Conservation (phyloP, 2,797 vertebrate species). For the Botia kubotai region DNA sequence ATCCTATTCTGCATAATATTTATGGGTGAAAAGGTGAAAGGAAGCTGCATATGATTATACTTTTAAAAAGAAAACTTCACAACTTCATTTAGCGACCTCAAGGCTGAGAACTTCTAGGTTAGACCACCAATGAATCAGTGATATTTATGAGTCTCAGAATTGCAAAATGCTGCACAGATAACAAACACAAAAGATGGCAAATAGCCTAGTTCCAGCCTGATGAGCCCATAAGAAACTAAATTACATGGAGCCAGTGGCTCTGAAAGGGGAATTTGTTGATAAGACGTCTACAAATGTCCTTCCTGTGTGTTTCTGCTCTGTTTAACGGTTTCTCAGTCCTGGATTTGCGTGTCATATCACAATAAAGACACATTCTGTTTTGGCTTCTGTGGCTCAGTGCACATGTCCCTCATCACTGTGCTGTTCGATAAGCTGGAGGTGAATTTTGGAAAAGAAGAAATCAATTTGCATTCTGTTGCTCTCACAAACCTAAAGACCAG, state of each 20-base stretch:
- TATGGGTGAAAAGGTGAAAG: background rate
- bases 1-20: background rate
- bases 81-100: background rate
- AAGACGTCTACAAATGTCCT: constrained; percentile 4
- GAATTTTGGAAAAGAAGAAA: constrained; percentile 27
- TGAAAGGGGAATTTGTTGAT: background rate
- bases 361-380: constrained; percentile 33
- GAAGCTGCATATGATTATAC: background rate
- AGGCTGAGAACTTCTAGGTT: background rate
- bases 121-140: background rate
- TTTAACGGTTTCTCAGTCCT: background rate
- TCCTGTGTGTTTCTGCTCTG: constrained; percentile 2
- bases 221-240: constrained; percentile 28
- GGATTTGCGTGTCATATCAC: constrained; percentile 21
- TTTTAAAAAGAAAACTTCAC: background rate
- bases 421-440: constrained; percentile 9
- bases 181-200: constrained; percentile 34
- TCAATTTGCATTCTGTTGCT: constrained; percentile 23
- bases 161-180: constrained; percentile 31
- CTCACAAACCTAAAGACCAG: constrained; percentile 29
- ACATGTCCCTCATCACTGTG: background rate
- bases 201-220: constrained; percentile 44
- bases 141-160: constrained; percentile 23
- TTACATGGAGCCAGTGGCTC: background rate
- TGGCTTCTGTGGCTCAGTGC: constrained; percentile 12